Percentiles rank a stretch among this genome's conserved stretches.
phyloP scores from a whole-genome alignment of 1,140 invertebrate genomes.

The Drosophila athabasca region DNA sequence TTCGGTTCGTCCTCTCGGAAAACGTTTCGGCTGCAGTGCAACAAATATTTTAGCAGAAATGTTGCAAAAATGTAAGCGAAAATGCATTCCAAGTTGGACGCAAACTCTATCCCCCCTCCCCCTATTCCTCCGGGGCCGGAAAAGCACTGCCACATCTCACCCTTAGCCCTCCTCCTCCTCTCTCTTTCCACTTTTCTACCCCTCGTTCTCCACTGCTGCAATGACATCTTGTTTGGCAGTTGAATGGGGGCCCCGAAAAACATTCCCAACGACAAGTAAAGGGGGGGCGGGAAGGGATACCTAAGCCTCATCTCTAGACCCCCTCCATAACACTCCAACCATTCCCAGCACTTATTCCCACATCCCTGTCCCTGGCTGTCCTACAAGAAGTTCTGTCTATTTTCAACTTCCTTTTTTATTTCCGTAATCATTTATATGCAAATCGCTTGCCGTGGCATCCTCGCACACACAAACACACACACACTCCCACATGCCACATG shows the following conservation, averaged over 20 bases:
- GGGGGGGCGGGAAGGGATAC: background rate
- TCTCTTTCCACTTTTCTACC: background rate
- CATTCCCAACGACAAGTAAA: slow-evolving; percentile 34
- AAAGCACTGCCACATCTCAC: background rate
- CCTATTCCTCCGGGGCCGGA: background rate
- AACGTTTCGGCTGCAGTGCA: slow-evolving; percentile 38
- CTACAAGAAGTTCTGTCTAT: slow-evolving; percentile 64
- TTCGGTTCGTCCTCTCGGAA: background rate
- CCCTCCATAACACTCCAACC: background rate
- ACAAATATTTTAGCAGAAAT: slow-evolving; percentile 66
- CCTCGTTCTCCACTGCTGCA: slow-evolving; percentile 14
- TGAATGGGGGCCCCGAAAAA: slow-evolving; percentile 17
- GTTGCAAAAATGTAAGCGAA: slow-evolving; percentile 71
- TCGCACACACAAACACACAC: slow-evolving; percentile 28
- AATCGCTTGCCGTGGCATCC: slow-evolving; percentile 66
- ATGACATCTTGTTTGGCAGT: slow-evolving; percentile 63
- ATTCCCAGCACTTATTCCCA: background rate
- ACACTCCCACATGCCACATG: background rate
- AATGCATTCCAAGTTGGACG: slow-evolving; percentile 41
- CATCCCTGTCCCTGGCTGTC: slow-evolving; percentile 11
- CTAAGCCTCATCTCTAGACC: background rate
- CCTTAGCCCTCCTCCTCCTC: background rate
- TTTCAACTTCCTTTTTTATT: slow-evolving; percentile 81
- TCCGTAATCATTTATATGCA: slow-evolving; percentile 82
- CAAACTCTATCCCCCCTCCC: background rate